Evolutionary conservation across 1,140 invertebrate genomes (phyloP).

Genomic region (Spodoptera litura): DNA sequence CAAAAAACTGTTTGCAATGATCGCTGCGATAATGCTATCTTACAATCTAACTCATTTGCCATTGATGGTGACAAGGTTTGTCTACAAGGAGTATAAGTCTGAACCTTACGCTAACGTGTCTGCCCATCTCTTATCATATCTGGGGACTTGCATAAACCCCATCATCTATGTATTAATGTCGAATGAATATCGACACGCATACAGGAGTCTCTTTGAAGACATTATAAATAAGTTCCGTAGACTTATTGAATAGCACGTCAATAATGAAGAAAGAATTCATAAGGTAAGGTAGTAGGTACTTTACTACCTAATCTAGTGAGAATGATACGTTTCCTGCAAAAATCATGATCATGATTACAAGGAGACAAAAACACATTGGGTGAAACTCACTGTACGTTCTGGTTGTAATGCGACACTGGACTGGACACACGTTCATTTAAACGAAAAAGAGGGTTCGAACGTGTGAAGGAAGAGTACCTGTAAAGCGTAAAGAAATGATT

Average conservation of each 20-base stretch:
- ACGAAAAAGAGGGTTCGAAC: too few species aligned
- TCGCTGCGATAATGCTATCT: slow-evolving; percentile 91
- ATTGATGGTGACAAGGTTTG: slow-evolving; percentile 89
- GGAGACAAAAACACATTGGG: too few species aligned
- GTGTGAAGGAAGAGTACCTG: too few species aligned
- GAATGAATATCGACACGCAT: slow-evolving; percentile 92
- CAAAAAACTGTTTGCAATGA: slow-evolving; percentile 91
- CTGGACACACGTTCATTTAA: too few species aligned
- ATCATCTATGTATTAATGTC: slow-evolving; percentile 94
- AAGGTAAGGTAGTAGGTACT: too few species aligned
- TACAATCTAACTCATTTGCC: slow-evolving; percentile 92
- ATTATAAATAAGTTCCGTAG: not conserved
- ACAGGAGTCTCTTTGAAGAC: slow-evolving; percentile 88
- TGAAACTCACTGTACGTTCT: too few species aligned
- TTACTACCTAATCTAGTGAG: too few species aligned
- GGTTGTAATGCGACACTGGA: too few species aligned
- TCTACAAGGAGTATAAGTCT: slow-evolving; percentile 86
- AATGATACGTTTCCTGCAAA: too few species aligned
- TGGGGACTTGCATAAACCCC: slow-evolving; percentile 93
- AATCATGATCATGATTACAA: too few species aligned
- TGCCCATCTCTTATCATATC: slow-evolving; percentile 91
- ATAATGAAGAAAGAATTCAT: not conserved
- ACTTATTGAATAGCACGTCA: not conserved
- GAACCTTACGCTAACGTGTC: slow-evolving; percentile 88
- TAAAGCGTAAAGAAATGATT: too few species aligned